Percentiles rank a stretch among this genome's conserved stretches.
phyloP scores from a whole-genome alignment of 2,888 invertebrate genomes.

The Trichopria drosophilae region DNA sequence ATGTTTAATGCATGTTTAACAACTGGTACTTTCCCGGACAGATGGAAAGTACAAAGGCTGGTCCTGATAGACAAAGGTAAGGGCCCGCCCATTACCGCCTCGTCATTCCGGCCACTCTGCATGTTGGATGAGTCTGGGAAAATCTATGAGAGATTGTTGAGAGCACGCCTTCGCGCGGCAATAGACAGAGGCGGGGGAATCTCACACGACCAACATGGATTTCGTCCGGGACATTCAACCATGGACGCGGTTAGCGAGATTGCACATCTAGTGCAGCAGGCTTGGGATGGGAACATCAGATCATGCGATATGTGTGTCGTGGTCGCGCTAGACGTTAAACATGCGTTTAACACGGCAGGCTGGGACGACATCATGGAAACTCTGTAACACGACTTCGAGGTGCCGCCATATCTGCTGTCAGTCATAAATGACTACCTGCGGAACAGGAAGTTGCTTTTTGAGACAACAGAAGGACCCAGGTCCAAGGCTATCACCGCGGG shows the following conservation, averaged over 20 bases:
- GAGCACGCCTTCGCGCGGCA: slow-evolving; percentile 25
- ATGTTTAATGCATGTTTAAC: slow-evolving; percentile 28
- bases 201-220: slow-evolving; percentile 29
- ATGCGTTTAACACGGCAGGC: slow-evolving; percentile 29
- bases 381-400: background rate
- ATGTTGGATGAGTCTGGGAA: slow-evolving; percentile 28
- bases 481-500: too few species aligned
- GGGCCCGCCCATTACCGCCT: too few species aligned
- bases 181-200: slow-evolving; percentile 29
- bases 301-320: slow-evolving; percentile 18
- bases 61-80: slow-evolving; percentile 33
- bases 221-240: slow-evolving; percentile 30
- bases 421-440: background rate
- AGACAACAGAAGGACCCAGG: too few species aligned
- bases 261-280: slow-evolving; percentile 13
- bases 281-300: slow-evolving; percentile 18
- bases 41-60: too few species aligned
- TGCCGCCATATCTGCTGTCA: background rate
- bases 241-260: slow-evolving; percentile 26
- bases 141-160: slow-evolving; percentile 33
- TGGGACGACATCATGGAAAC: slow-evolving; percentile 16
- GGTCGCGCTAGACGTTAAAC: slow-evolving; percentile 24
- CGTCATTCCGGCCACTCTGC: slow-evolving; percentile 27
- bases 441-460: background rate
- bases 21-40: too few species aligned